A percentile compares a stretch with the other conserved stretches of the same genome.
Evolutionary conservation across 2,797 vertebrate genomes (phyloP).

Genomic region (Sebastes steindachneri): DNA sequence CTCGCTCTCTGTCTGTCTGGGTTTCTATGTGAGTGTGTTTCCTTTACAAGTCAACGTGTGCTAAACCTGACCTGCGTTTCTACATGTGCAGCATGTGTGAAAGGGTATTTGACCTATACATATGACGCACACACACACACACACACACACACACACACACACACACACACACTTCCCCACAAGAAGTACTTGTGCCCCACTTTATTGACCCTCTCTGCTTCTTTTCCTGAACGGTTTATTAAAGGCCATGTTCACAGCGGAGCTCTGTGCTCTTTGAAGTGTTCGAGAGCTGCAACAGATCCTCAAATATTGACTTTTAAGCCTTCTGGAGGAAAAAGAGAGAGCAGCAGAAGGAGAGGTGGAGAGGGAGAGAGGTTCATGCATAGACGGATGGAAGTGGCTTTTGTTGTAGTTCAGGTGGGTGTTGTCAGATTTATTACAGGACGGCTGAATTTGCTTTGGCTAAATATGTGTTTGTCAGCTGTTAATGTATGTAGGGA

Average conservation of each 20-base stretch:
- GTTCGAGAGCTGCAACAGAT: slow-evolving; percentile 72
- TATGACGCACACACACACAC: background rate
- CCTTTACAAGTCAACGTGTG: slow-evolving; percentile 6
- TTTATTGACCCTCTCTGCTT: slow-evolving; percentile 67
- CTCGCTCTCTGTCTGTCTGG: slow-evolving; percentile 10
- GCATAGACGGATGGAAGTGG: slow-evolving; percentile 7
- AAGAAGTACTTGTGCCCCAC: slow-evolving; percentile 55
- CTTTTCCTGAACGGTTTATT: slow-evolving; percentile 70
- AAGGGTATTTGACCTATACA: slow-evolving; percentile 35
- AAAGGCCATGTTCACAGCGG: slow-evolving; percentile 68
- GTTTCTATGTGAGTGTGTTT: background rate
- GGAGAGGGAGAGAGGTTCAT: background rate
- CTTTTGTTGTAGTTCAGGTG: slow-evolving; percentile 39
- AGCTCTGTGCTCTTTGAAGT: slow-evolving; percentile 76
- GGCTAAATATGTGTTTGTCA: slow-evolving; percentile 49
- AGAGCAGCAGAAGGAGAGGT: slow-evolving; percentile 2
- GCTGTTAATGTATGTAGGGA: slow-evolving; percentile 28
- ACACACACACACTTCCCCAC: background rate
- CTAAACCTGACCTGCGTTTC: slow-evolving; percentile 37
- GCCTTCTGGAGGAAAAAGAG: slow-evolving; percentile 51
- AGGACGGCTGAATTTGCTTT: slow-evolving; percentile 27
- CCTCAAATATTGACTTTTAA: slow-evolving; percentile 82
- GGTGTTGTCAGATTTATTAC: slow-evolving; percentile 41
- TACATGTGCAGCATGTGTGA: slow-evolving; percentile 22
- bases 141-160: background rate